Evolutionary conservation across 2,113 vertebrate genomes (phyloP), one percentile per base, ranked within the genome.

Genomic region (Dicaeum eximium): DNA sequence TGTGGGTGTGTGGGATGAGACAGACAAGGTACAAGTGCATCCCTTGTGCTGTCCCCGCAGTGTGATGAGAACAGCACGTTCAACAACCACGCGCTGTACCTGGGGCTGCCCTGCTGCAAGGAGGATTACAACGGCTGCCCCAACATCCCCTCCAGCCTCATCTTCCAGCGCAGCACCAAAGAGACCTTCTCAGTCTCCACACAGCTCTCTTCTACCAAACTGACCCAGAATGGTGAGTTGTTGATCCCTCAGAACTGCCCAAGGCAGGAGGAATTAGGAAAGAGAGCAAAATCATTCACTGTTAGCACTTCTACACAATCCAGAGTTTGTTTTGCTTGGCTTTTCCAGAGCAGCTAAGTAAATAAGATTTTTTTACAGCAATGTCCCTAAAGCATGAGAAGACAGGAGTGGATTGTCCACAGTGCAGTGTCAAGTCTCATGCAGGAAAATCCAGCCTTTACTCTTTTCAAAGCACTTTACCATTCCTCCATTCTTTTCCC

Each of bases 21-120:
- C 7, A 27, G 48, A 23, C 21, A 5, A 7, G 70, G 66, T 70
- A 6, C 61, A n/a, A 2, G 4, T 22, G 15, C 16, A 1, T 72
- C 35, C 91, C 81, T 47, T 95, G 66, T 93, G 12, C 85, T 93
- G 42, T 96, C 20, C 62, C 91, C 67, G 4, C 88, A 99, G 99
- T 99, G 99, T 87, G 99, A 99, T 80, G 99, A 99, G 97, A 99
- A 99, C 48, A 98, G 98, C 97, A 99, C 99, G 1, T 99, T 99
- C 95, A 99, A 99, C 97, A 99, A 99, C 94, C 99, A 99, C 44
- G 99, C 99, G 3, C 97, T 99, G 30, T 99, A 99, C 97, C 98
- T 99, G 97, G 99, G 99, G 87, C 97, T 99, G 61, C 99, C 99
- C 50, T 99, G 99, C 98, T 99, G 99, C 97, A 99, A 99, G 91